Conservation (phyloP, 2,113 vertebrate genomes). For the Lepisosteus oculatus region DNA sequence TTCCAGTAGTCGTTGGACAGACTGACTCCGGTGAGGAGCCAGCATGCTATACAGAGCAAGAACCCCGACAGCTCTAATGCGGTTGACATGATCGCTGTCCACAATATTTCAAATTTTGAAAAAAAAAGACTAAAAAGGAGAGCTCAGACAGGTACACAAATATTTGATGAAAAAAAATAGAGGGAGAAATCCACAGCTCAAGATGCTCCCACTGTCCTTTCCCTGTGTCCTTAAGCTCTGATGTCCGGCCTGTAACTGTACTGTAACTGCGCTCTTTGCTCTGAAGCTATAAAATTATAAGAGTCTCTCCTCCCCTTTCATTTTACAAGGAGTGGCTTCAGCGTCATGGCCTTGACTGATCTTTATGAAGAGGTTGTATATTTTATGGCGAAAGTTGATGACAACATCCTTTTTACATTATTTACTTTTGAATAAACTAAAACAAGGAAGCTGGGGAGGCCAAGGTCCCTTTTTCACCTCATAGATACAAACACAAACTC, state of each 20-base stretch:
- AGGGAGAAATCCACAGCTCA: neutral
- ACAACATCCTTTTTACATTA: neutral
- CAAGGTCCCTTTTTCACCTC: no score
- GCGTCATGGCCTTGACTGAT: neutral
- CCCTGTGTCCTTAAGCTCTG: neutral
- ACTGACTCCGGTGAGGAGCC: slow-evolving; percentile 49
- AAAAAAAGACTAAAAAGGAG: neutral
- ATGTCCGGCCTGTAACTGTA: slow-evolving; percentile 49
- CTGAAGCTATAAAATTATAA: slow-evolving; percentile 50
- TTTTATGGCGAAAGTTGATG: slow-evolving; percentile 45
- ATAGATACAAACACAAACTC: no score
- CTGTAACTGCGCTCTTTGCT: slow-evolving; percentile 66
- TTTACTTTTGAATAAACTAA: no score
- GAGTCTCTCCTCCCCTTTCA: slow-evolving; percentile 7
- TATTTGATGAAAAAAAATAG: no score
- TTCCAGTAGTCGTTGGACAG: slow-evolving; percentile 62
- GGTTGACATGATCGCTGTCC: slow-evolving; percentile 49
- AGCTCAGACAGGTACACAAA: neutral
- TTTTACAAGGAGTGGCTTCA: slow-evolving; percentile 6
- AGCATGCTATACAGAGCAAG: slow-evolving; percentile 55
- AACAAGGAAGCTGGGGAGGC: no score
- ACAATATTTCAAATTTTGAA: neutral
- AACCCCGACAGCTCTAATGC: slow-evolving; percentile 51
- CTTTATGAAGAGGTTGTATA: slow-evolving; percentile 34
- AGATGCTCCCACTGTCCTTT: no score